A percentile compares a stretch with the other conserved stretches of the same genome.
Evolutionary conservation across 2,797 vertebrate species (phyloP).

Genomic region (Melanotaenia boesemani): DNA sequence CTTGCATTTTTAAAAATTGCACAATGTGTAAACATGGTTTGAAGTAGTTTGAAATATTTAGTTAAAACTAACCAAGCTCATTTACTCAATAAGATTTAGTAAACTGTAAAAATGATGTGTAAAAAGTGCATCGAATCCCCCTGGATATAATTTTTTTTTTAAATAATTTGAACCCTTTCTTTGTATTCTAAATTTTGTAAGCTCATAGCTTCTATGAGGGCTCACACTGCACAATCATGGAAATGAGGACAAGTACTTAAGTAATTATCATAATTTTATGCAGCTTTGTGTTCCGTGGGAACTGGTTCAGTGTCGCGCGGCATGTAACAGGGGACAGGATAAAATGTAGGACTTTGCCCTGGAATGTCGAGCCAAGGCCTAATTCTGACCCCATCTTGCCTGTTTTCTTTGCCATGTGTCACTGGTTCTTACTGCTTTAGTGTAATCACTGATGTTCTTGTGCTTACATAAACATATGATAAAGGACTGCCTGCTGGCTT

Average conservation of each 20-base stretch:
- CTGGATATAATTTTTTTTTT: conserved; percentile 5
- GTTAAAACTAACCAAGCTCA: neutral
- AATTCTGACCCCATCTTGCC: conserved; percentile 83
- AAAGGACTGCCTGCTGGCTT: conserved; percentile 79
- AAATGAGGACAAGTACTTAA: conserved; percentile 84
- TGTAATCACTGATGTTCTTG: conserved; percentile 82
- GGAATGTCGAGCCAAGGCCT: conserved; percentile 82
- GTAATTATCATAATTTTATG: conserved; percentile 86
- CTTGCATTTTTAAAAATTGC: conserved; percentile 40
- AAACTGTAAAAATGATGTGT: neutral
- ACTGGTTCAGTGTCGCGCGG: conserved; percentile 80
- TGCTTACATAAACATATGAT: conserved; percentile 77
- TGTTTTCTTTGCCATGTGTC: conserved; percentile 69
- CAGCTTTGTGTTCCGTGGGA: conserved; percentile 83
- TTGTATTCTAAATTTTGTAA: conserved; percentile 55
- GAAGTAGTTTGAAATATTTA: conserved; percentile 28
- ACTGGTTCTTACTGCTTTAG: conserved; percentile 69
- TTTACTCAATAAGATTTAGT: conserved; percentile 17
- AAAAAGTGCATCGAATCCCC: neutral
- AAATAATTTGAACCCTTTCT: conserved; percentile 49
- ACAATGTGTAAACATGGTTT: conserved; percentile 31
- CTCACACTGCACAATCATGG: conserved; percentile 70
- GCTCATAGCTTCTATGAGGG: conserved; percentile 54
- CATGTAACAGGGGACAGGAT: conserved; percentile 76
- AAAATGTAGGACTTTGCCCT: conserved; percentile 84